Evolutionary conservation across 2,113 vertebrate species (phyloP).

Genomic region (Leptobrachium ailaonicum): DNA sequence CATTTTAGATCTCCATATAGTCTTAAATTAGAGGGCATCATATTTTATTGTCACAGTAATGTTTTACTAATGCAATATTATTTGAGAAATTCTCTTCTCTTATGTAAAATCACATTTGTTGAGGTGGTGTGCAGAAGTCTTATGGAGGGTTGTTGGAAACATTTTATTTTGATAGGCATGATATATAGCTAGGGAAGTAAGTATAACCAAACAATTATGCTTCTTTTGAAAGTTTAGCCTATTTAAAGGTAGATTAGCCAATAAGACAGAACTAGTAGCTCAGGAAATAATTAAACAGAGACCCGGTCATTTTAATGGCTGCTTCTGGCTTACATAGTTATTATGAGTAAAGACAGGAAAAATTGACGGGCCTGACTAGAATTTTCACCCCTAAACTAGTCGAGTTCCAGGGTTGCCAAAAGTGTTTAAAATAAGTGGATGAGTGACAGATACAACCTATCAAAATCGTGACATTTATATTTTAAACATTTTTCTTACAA

Average conservation of each 20-base stretch:
- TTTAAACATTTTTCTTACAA: too few species aligned
- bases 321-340: constrained; percentile 74
- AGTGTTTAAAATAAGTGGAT: too few species aligned
- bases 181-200: constrained; percentile 73
- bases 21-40: constrained; percentile 2
- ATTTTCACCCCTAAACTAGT: neutral
- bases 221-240: constrained; percentile 70
- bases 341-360: constrained; percentile 78
- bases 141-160: constrained; percentile 61
- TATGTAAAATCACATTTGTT: constrained; percentile 51
- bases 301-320: constrained; percentile 68
- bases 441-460: too few species aligned
- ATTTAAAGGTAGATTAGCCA: constrained; percentile 69
- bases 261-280: constrained; percentile 62
- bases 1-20: neutral
- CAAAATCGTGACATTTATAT: too few species aligned
- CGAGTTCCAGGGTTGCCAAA: neutral
- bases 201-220: constrained; percentile 69
- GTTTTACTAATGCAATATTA: constrained; percentile 38
- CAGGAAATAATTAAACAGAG: constrained; percentile 78
- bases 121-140: constrained; percentile 53
- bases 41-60: constrained; percentile 32
- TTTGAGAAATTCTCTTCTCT: constrained; percentile 1
- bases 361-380: constrained; percentile 67
- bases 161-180: constrained; percentile 71